Percentiles rank a stretch among this genome's conserved stretches.
These are phyloP conservation scores for Microtus oregoni DNA, from an alignment of 2,113 vertebrate genomes.

Conservation along the genomic window DNA sequence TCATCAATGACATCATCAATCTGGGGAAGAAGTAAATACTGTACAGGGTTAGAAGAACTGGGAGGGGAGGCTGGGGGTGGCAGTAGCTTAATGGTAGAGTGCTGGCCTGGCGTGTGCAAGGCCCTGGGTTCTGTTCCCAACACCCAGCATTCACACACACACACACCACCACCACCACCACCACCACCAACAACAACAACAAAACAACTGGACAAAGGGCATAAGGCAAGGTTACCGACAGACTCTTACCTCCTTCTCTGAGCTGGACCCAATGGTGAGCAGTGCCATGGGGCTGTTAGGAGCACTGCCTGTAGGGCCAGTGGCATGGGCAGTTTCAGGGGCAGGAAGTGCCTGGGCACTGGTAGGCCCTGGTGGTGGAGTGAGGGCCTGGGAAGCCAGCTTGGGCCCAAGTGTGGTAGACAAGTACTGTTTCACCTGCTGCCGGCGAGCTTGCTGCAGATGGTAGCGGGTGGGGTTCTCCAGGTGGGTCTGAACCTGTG, in stretches of 20 bases:
- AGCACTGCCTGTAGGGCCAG: constrained; percentile 86
- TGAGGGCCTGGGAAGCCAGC: constrained; percentile 87
- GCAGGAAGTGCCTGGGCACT: constrained; percentile 85
- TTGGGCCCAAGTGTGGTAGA: constrained; percentile 92
- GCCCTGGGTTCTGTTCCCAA: neutral
- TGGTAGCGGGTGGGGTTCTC: constrained; percentile 94
- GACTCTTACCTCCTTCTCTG: constrained; percentile 90
- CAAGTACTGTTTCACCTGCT: constrained; percentile 94
- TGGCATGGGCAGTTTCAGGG: constrained; percentile 84
- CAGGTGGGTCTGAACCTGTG: constrained; percentile 92
- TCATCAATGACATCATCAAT: constrained; percentile 96
- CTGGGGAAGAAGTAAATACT: constrained; percentile 80
- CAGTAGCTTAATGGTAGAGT: neutral
- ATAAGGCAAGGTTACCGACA: neutral
- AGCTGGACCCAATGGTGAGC: constrained; percentile 92
- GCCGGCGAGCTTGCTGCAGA: constrained; percentile 92
- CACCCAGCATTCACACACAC: neutral
- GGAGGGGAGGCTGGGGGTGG: neutral
- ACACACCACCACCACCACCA: neutral
- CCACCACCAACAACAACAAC: too few species aligned
- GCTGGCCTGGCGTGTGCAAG: neutral
- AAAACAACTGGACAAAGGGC: neutral
- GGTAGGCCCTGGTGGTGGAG: constrained; percentile 84
- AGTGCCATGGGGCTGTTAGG: constrained; percentile 94
- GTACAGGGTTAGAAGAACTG: neutral